Evolutionary conservation across 2,888 invertebrate species (phyloP), one percentile per base, ranked within the genome.

Genomic region (Melanotus villosus): DNA sequence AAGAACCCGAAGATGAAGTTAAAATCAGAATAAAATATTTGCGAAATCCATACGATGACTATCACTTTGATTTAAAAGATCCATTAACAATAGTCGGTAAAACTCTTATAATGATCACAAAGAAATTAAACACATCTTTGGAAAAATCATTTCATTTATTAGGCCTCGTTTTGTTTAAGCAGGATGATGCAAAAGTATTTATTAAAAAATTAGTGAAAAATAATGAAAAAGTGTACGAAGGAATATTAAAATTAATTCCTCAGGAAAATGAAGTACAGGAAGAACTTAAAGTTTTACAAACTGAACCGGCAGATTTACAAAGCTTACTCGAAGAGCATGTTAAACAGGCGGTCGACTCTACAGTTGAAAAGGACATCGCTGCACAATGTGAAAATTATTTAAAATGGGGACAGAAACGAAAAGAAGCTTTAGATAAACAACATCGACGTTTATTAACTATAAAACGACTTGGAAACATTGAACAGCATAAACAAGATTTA

Each of bases 61-160:
- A 95, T 80, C 97, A 98, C 83, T 96, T 96, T 85, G 96, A 96
- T 84, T 87, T 97, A 16, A 88, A 84, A 68, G 91, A 94, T 74
- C 89, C 91, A 4, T 83, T 88, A 21, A 88, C 90, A 79, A 85
- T 95, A 38, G 87, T 94, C 54, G 97, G 97, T 0, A 98, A 98
- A 86, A 94, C 96, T 1, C 84, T 98, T 56, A 86, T 87, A 32
- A 88, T 89, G 85, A 78, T 82, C 23, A 88, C 91, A 68, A 89
- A 90, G 1, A 85, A 87, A 75, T 78, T 81, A 66, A 79, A 84
- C 71, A 86, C 90, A 73, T 80, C 86, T 68, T 73, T 91, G 4
- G 88, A 87, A 70, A 80, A 78, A 63, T 81, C 86, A 43, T 77
- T 88, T 45, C 84, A 85, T 73, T 78, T 85, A 67, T 83, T 88